Evolutionary conservation across 2,797 vertebrate genomes (phyloP).

Genomic region (Alca torda): DNA sequence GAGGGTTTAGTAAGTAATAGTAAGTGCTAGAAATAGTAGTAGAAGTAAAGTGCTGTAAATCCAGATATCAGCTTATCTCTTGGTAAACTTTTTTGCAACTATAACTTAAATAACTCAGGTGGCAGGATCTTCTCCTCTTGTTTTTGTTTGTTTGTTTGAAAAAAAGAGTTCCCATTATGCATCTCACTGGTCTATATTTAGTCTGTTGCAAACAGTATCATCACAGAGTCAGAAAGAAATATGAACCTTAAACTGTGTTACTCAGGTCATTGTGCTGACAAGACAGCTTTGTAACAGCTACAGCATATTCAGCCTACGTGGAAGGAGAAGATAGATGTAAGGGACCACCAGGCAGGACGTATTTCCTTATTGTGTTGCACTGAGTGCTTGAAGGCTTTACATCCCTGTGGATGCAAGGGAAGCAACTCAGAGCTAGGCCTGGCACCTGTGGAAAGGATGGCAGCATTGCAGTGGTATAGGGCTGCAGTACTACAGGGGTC

Average conservation of each 20-base stretch:
- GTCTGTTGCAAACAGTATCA: background rate
- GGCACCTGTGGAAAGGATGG: background rate
- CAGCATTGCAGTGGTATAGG: fast-evolving
- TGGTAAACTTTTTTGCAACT: background rate
- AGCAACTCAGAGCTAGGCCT: background rate
- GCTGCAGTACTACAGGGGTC: background rate
- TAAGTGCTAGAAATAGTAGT: background rate
- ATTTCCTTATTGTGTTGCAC: background rate
- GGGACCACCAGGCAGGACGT: background rate
- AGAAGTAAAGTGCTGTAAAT: background rate
- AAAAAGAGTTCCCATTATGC: background rate
- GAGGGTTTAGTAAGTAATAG: background rate
- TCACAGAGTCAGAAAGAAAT: background rate
- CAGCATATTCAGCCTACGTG: background rate
- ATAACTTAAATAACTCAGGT: background rate
- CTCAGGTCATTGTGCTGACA: background rate
- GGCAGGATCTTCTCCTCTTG: background rate
- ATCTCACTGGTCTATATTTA: background rate
- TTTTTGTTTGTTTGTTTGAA: background rate
- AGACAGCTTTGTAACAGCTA: background rate
- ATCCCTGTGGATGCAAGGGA: background rate
- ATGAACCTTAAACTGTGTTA: background rate
- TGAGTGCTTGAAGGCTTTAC: background rate
- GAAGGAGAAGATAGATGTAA: background rate
- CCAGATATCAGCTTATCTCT: background rate